Evolutionary conservation across 64 coral and sea anemone genomes (phyloP).

Genomic region (Exaiptasia diaphana): DNA sequence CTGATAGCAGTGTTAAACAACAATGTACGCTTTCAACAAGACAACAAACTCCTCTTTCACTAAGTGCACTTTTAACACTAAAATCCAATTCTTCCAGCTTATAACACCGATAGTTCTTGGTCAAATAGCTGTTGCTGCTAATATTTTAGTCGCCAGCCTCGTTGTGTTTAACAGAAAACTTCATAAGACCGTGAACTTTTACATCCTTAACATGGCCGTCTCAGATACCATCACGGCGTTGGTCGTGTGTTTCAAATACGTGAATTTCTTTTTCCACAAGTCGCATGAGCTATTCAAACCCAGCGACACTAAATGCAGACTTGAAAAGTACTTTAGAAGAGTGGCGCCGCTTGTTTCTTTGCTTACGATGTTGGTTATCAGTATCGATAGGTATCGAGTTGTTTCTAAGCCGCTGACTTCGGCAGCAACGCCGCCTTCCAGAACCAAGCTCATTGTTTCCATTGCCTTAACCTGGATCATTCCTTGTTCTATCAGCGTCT

Average conservation of each 20-base stretch:
- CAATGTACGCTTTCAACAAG: no score
- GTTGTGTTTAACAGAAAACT: neutral
- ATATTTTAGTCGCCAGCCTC: neutral
- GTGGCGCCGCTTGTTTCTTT: neutral
- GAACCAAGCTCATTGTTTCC: neutral
- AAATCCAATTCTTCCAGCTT: no score
- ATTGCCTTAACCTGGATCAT: neutral
- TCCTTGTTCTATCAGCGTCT: neutral
- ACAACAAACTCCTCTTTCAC: no score
- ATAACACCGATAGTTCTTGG: no score
- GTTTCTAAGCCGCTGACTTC: neutral
- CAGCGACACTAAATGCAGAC: neutral
- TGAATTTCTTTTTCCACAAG: neutral
- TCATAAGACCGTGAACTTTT: neutral
- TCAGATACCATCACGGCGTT: neutral
- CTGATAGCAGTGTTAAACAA: no score
- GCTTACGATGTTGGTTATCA: neutral
- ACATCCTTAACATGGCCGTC: neutral
- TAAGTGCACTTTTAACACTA: no score
- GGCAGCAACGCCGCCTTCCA: neutral
- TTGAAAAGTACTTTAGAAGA: neutral
- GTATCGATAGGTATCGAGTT: slow-evolving; percentile 1
- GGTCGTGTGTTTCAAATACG: neutral
- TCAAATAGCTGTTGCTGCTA: neutral
- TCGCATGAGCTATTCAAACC: neutral